These are phyloP conservation scores for Helostoma temminkii DNA, from an alignment of 2,797 vertebrate species.

Conservation along the genomic window DNA sequence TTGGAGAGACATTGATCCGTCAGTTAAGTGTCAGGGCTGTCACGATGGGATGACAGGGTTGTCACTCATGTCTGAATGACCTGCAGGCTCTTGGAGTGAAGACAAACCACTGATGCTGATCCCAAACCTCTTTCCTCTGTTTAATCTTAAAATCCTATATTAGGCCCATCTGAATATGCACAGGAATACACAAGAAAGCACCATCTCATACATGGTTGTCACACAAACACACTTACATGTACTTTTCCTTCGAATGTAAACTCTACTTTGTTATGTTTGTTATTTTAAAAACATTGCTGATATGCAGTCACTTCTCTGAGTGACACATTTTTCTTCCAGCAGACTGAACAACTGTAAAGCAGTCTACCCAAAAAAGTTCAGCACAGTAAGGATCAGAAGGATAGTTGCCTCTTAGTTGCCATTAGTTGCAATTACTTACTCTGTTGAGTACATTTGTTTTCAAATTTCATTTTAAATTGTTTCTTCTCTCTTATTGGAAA, in stretches of 20 bases:
- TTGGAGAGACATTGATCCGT: conserved; percentile 71
- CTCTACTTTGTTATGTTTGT: background rate
- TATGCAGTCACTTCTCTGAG: background rate
- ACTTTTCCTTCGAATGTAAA: background rate
- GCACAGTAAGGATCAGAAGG: background rate
- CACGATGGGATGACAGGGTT: conserved; percentile 61
- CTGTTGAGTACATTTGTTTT: too few relatives aligned
- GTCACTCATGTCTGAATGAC: conserved; percentile 71
- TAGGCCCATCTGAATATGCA: conserved; percentile 3
- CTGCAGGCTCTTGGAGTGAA: conserved; percentile 50
- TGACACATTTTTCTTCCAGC: too few relatives aligned
- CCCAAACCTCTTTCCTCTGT: conserved; percentile 26
- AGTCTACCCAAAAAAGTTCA: too few relatives aligned
- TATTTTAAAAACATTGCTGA: background rate
- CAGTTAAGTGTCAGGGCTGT: conserved; percentile 73
- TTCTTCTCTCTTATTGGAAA: too few relatives aligned
- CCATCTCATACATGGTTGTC: background rate
- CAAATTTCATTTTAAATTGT: too few relatives aligned
- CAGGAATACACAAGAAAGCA: background rate
- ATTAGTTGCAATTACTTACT: background rate
- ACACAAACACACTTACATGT: background rate
- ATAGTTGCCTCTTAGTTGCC: background rate
- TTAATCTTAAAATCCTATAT: conserved; percentile 52
- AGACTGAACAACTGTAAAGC: too few relatives aligned
- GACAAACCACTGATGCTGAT: conserved; percentile 44